These are phyloP conservation scores for Bombus confusus DNA, from an alignment of 1,140 invertebrate genomes.

Conservation along the genomic window DNA sequence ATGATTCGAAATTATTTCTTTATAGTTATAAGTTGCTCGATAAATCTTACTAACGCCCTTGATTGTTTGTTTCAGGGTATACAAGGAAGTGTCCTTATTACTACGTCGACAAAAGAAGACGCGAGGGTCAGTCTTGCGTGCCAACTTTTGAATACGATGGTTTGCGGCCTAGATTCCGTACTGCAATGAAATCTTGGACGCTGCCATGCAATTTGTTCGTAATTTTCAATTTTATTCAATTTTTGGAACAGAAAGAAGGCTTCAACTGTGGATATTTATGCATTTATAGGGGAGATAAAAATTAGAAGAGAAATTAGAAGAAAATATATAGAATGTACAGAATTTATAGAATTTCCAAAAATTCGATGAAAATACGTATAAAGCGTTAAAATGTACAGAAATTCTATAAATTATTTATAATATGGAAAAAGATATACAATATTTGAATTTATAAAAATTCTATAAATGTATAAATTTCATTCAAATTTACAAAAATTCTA, in stretches of 20 bases:
- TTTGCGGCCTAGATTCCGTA: slow-evolving; percentile 43
- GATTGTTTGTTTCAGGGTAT: slow-evolving; percentile 50
- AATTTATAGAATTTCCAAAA: no score
- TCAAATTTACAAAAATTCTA: no score
- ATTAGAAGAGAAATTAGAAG: no score
- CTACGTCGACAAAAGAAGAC: slow-evolving; percentile 54
- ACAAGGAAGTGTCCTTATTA: slow-evolving; percentile 57
- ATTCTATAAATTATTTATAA: no score
- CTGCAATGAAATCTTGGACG: slow-evolving; percentile 15
- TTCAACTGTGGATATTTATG: no score
- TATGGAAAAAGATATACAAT: no score
- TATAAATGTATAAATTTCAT: no score
- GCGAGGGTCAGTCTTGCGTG: slow-evolving; percentile 23
- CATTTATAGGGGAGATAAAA: no score
- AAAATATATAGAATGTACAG: no score
- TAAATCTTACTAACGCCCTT: neutral
- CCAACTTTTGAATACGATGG: slow-evolving; percentile 66
- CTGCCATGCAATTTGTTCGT: slow-evolving; percentile 55
- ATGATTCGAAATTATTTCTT: neutral
- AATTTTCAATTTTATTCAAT: neutral
- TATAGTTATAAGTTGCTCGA: neutral
- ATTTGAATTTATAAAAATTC: no score
- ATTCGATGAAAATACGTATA: no score
- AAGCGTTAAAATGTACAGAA: no score
- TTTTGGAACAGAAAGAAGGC: neutral